A percentile compares a stretch with the other conserved stretches of the same genome.
Conservation (phyloP, 2,888 invertebrate genomes). For the Pterobdella sp. region DNA sequence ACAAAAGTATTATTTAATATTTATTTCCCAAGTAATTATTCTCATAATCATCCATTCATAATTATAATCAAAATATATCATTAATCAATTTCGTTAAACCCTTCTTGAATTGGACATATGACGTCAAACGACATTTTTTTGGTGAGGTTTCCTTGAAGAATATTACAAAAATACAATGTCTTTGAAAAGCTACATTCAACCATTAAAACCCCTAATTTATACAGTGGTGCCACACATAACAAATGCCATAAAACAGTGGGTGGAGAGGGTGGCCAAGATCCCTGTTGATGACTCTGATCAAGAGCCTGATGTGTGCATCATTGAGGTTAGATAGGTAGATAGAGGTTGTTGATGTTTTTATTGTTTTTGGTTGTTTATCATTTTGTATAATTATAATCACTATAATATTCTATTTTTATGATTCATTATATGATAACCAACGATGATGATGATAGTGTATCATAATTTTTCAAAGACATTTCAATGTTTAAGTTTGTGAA, state of each 20-base stretch:
- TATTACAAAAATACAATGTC: background rate
- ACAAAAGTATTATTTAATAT: too few relatives aligned
- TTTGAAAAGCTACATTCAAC: background rate
- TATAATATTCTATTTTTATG: too few relatives aligned
- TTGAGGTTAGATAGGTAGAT: constrained; percentile 50
- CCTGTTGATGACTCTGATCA: constrained; percentile 63
- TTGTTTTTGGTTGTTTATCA: background rate
- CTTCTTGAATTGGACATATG: too few relatives aligned
- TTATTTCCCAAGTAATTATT: too few relatives aligned
- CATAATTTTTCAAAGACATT: background rate
- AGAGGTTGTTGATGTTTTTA: background rate
- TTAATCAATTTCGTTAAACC: too few relatives aligned
- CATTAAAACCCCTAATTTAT: background rate
- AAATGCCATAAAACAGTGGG: constrained; percentile 97
- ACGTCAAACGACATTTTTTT: background rate
- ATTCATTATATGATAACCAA: background rate
- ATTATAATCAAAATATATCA: too few relatives aligned
- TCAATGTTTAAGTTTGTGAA: too few relatives aligned
- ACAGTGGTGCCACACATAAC: constrained; percentile 95
- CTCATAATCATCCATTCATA: too few relatives aligned
- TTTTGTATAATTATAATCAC: background rate
- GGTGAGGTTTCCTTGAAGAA: background rate
- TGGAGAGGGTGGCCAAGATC: constrained; percentile 76
- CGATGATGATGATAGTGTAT: background rate
- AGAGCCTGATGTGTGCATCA: constrained; percentile 57